Conservation (phyloP, 2,797 vertebrate genomes). For the Amblyopsis hoosieri region DNA sequence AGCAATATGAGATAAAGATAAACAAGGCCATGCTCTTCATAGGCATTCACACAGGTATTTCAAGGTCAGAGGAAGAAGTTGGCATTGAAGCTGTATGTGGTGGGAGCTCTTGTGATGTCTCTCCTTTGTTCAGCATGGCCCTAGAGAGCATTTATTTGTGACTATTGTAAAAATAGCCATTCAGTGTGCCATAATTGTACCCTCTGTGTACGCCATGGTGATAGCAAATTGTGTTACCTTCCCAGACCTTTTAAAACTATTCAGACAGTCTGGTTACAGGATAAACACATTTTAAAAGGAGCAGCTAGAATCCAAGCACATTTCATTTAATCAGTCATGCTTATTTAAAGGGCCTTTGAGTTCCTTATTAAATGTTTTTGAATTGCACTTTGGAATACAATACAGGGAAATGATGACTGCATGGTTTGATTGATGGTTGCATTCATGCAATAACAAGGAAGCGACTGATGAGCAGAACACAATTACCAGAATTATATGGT, state of each 20-base stretch:
- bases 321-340: constrained; percentile 36
- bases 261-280: constrained; percentile 26
- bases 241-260: constrained; percentile 24
- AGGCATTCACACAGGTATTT: constrained; percentile 6
- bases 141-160: constrained; percentile 22
- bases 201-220: too few relatives aligned
- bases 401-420: neutral
- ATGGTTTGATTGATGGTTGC: constrained; percentile 30
- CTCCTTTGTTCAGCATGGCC: constrained; percentile 20
- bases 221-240: neutral
- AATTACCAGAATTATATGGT: constrained; percentile 30
- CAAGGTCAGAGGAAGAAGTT: constrained; percentile 1
- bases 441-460: constrained; percentile 35
- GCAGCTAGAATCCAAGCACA: constrained; percentile 22
- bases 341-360: constrained; percentile 32
- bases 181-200: neutral
- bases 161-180: constrained; percentile 26
- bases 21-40: neutral
- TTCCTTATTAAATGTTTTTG: constrained; percentile 36
- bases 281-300: constrained; percentile 10
- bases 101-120: constrained; percentile 28
- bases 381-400: constrained; percentile 35
- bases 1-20: constrained; percentile 37
- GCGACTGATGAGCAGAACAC: constrained; percentile 33
- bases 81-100: neutral